Conservation (phyloP, 1,140 invertebrate genomes). For the Lepidurus packardi region DNA sequence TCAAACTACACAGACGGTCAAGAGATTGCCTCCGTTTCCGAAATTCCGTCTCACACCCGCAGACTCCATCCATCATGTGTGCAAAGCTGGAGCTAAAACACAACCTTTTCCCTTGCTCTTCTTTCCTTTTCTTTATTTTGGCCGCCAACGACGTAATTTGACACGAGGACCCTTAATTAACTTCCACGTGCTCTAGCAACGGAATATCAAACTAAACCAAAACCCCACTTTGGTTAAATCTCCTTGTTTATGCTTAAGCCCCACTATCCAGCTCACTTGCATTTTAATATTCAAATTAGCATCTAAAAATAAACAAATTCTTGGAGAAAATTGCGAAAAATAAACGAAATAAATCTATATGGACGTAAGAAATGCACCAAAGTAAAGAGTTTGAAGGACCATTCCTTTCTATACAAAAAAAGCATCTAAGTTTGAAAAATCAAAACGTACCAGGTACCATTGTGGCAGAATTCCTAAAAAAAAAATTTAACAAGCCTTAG, state of each 20-base stretch:
- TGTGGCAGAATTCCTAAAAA: not conserved
- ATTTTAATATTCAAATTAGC: slow-evolving; percentile 1
- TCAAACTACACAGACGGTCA: not conserved
- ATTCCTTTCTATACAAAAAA: too few relatives aligned
- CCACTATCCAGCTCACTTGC: not conserved
- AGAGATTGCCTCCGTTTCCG: not conserved
- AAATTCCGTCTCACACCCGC: not conserved
- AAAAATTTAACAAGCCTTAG: not conserved
- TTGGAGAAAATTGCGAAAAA: not conserved
- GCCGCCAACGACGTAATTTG: not conserved
- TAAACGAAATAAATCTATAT: not conserved
- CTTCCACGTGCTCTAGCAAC: not conserved
- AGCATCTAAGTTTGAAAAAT: too few relatives aligned
- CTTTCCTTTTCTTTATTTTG: not conserved
- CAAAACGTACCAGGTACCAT: too few relatives aligned
- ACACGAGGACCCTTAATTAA: not conserved
- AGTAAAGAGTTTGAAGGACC: not conserved
- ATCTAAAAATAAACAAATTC: not conserved
- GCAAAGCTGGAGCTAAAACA: not conserved
- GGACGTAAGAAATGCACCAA: not conserved
- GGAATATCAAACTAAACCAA: not conserved
- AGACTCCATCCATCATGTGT: not conserved
- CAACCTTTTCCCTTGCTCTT: not conserved
- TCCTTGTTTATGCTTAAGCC: not conserved
- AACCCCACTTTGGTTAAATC: not conserved